Evolutionary conservation across 2,113 vertebrate species (phyloP).

Genomic region (Menidia beryllina): DNA sequence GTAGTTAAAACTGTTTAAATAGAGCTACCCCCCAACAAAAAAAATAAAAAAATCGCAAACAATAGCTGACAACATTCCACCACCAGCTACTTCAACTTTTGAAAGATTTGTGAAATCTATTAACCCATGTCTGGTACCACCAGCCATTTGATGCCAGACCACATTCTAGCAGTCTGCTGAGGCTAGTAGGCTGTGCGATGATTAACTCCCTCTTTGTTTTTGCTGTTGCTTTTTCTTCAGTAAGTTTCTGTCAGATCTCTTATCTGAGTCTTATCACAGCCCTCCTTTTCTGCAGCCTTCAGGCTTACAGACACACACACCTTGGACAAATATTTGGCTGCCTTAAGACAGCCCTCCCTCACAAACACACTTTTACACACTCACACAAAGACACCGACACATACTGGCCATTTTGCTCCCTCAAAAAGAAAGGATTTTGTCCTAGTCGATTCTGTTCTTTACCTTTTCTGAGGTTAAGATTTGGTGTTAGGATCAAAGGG

Average conservation of each 20-base stretch:
- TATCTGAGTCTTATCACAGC: slow-evolving; percentile 76
- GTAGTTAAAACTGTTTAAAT: not conserved
- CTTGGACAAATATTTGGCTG: slow-evolving; percentile 78
- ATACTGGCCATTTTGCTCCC: slow-evolving; percentile 20
- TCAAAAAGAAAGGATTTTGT: too few species aligned
- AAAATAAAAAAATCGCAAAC: too few species aligned
- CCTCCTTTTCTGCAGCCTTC: slow-evolving; percentile 65
- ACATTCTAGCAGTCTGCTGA: slow-evolving; percentile 48
- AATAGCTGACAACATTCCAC: slow-evolving; percentile 48
- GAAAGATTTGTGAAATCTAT: slow-evolving; percentile 45
- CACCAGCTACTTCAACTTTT: slow-evolving; percentile 21
- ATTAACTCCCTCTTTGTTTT: slow-evolving; percentile 79
- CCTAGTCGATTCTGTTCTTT: not conserved
- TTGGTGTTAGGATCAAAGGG: slow-evolving; percentile 4
- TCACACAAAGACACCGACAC: too few species aligned
- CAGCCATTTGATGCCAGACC: slow-evolving; percentile 72
- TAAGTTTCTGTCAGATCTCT: slow-evolving; percentile 74
- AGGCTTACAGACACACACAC: slow-evolving; percentile 65
- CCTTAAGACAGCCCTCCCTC: slow-evolving; percentile 53
- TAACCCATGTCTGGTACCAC: slow-evolving; percentile 66
- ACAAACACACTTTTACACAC: slow-evolving; percentile 14
- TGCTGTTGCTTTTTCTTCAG: slow-evolving; percentile 67
- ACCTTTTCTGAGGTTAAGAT: not conserved
- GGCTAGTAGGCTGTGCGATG: slow-evolving; percentile 73
- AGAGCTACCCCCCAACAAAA: too few species aligned